Evolutionary conservation across 2,797 vertebrate species (phyloP), one percentile per base, ranked within the genome.

Genomic region (Muraenolepis orangiensis): DNA sequence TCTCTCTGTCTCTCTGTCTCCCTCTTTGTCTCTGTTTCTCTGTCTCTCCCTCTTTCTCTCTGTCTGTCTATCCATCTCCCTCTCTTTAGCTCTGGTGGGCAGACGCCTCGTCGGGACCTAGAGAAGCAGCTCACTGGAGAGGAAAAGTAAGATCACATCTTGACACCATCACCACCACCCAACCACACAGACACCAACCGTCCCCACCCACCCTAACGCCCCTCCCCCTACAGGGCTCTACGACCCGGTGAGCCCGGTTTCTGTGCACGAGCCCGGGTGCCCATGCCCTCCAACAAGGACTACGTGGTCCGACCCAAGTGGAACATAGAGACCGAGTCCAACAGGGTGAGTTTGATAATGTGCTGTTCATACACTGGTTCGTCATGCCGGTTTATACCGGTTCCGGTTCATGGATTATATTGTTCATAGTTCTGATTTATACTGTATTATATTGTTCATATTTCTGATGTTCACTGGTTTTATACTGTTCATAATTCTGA

Each of bases 231-330:
- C 85, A 99, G 97, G 89, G 97, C 98, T 6, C 92, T 99, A 71
- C 87, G 98, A 30, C 98, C 98, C 0, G 98, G 98, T 18, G 98
- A 99, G 82, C 97, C 97, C 0, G 97, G 98, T 4, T 99, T 99
- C 88, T 99, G 98, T 81, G 96, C 97, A 77, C 89, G 98, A 16
- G 98, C 98, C 0, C 92, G 97, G 70, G 98, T 99, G 4, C 98
- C 97, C 0, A 96, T 98, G 96, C 98, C 98, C 2, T 99, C 97
- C 76, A 99, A 99, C 91, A 98, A 98, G 83, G 97, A 99, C 91
- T 99, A 99, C 0, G 97, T 99, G 0, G 97, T 99, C 4, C 95
- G 98, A 71, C 98, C 98, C 74, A 99, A 98, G 77, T 99, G 98
- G 97, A 99, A 99, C 6, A 94, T 99, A 51, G 98, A 99, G 81